A percentile compares a stretch with the other conserved stretches of the same genome.
Conservation (phyloP, 2,888 invertebrate species). For the Cabera pusaria region DNA sequence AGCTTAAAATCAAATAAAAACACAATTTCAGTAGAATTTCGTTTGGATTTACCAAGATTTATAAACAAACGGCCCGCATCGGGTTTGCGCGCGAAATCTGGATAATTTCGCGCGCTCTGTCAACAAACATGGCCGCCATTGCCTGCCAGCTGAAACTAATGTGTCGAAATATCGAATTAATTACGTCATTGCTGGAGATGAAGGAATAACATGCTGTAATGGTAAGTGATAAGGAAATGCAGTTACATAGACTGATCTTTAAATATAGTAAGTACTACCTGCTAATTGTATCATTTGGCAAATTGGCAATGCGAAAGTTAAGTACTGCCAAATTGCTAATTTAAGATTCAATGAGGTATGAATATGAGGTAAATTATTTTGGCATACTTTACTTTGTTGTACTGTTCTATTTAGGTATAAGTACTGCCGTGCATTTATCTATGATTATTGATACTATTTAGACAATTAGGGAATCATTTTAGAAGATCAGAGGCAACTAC, state of each 20-base stretch:
- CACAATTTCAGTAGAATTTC: constrained; percentile 42
- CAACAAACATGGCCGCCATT: constrained; percentile 61
- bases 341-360: too few relatives aligned
- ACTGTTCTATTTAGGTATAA: too few relatives aligned
- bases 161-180: constrained; percentile 59
- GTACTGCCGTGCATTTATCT: too few relatives aligned
- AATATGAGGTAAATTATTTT: too few relatives aligned
- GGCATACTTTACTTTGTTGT: too few relatives aligned
- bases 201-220: constrained; percentile 30
- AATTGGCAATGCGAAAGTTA: too few relatives aligned
- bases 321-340: too few relatives aligned
- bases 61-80: constrained; percentile 54
- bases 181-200: constrained; percentile 41
- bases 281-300: too few relatives aligned
- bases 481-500: too few relatives aligned
- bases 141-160: constrained; percentile 43
- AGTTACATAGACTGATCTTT: constrained; percentile 16
- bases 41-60: constrained; percentile 43
- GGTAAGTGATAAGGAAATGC: constrained; percentile 18
- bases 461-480: too few relatives aligned
- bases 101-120: constrained; percentile 70
- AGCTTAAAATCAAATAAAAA: constrained; percentile 47
- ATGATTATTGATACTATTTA: too few relatives aligned
- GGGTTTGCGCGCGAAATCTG: constrained; percentile 67
- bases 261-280: too few relatives aligned